Evolutionary conservation across 2,113 vertebrate genomes (phyloP).

Genomic region (Halichoeres trimaculatus): DNA sequence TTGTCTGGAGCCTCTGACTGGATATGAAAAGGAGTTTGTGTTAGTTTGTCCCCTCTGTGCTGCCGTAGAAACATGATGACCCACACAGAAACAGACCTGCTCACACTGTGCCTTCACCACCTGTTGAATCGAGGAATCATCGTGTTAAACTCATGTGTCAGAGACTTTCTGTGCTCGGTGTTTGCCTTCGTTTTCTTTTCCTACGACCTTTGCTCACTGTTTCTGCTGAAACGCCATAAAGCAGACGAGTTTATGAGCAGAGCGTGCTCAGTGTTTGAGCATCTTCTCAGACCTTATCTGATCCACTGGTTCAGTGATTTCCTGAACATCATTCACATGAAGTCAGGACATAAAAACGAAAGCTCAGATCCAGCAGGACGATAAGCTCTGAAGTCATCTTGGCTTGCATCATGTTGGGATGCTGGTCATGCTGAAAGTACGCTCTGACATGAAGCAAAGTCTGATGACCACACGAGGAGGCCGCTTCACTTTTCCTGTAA

Average conservation of each 20-base stretch:
- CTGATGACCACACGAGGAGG: background rate
- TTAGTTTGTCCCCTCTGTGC: too few relatives aligned
- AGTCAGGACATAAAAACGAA: background rate
- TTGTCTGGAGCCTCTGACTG: too few relatives aligned
- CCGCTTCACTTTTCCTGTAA: background rate
- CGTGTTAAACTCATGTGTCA: too few relatives aligned
- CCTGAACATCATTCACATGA: background rate
- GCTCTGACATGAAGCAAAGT: conserved; percentile 19
- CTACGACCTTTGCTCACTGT: too few relatives aligned
- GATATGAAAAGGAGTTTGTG: too few relatives aligned
- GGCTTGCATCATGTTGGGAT: background rate
- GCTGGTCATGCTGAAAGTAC: conserved; percentile 43
- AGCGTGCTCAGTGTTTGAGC: background rate
- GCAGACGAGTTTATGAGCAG: background rate
- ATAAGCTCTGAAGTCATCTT: background rate
- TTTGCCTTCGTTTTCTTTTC: background rate
- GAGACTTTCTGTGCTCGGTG: too few relatives aligned
- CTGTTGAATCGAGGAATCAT: too few relatives aligned
- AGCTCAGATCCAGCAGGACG: background rate
- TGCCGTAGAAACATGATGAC: too few relatives aligned
- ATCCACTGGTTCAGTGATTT: background rate
- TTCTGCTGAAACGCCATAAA: background rate
- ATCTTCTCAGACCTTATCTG: background rate
- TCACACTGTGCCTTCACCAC: too few relatives aligned
- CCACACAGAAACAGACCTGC: too few relatives aligned